Evolutionary conservation across 2,113 vertebrate species (phyloP), one percentile per base, ranked within the genome.

Genomic region (Jacana jacana): DNA sequence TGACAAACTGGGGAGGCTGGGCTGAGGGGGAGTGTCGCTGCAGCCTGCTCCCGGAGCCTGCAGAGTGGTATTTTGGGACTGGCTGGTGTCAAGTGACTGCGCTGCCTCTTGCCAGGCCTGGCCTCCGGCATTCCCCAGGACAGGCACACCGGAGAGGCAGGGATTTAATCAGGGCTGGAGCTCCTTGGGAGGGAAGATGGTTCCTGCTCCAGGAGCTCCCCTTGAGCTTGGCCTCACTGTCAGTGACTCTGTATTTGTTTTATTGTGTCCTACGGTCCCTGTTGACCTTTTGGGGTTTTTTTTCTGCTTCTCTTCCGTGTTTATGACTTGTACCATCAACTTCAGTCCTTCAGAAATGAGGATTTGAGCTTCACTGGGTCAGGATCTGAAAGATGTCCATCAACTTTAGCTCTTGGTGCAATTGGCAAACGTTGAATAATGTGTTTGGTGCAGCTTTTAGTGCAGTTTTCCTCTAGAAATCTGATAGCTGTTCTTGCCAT

Each of bases 221-320:
- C 30, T 28, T 35, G 54, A 69, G 0, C 42, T 54, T 2, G 1
- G 33, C 40, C 40, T 19, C 9, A 1, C 30, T 30, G 8, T 10
- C 49, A 51, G 40, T 22, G 51, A 19, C 5, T 19, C 22, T 0
- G 4, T 15, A 2, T 6, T 20, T 19, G 23, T 17, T 35, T 9
- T 27, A 10, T 6, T 13, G 6, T 22, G 25, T 3, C 65, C 7
- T 11, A 0, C 1, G 1, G 15, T 71, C 55, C 31, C 15, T 54
- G 0, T 1, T 39, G 55, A 2, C 9, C 16, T 39, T 54, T 9
- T n/a, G n/a, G n/a, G n/a, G n/a, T n/a, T 33, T 19, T 28, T 52
- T 52, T 12, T 40, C 10, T 19, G 31, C 6, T 23, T 85, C 48
- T 5, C 37, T 35, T 1, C 8, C 1, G 2, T 18, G 7, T 48